Conservation (phyloP, 2,113 vertebrate species). For the Mus spicilegus region DNA sequence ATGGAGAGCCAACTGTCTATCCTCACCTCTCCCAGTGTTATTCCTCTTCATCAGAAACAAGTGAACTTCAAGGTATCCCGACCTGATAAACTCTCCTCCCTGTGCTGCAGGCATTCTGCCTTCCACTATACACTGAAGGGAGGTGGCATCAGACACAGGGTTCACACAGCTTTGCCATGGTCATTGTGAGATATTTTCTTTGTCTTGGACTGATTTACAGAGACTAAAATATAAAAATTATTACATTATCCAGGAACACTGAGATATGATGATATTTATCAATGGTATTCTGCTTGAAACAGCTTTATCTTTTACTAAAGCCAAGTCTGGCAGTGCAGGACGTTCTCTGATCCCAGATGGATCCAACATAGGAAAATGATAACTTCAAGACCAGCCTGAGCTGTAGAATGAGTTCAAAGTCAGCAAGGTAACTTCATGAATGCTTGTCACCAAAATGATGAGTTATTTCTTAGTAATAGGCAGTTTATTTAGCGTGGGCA, state of each 20-base stretch:
- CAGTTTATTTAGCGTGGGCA: not conserved
- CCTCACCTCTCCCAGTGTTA: not conserved
- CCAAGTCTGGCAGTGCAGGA: not conserved
- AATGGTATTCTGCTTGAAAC: not conserved
- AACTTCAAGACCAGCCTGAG: not conserved
- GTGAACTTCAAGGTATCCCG: conserved; percentile 33
- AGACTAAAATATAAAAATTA: not conserved
- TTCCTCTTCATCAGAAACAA: conserved; percentile 22
- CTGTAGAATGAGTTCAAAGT: not conserved
- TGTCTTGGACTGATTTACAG: conserved; percentile 7
- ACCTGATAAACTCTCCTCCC: conserved; percentile 2
- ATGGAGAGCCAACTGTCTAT: conserved; percentile 8
- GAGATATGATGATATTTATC: not conserved
- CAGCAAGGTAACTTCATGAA: not conserved
- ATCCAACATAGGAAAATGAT: no score
- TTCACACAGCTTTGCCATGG: not conserved
- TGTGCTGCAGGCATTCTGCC: not conserved
- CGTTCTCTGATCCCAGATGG: no score
- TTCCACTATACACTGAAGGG: not conserved
- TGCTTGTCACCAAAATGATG: not conserved
- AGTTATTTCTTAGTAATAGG: no score
- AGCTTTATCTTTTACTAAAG: not conserved
- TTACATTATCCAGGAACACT: conserved; percentile 10
- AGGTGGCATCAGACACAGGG: not conserved
- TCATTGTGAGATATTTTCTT: not conserved